A percentile compares a stretch with the other conserved stretches of the same genome.
Evolutionary conservation across 2,797 vertebrate species (phyloP).

Genomic region (Telmatherina bonti): DNA sequence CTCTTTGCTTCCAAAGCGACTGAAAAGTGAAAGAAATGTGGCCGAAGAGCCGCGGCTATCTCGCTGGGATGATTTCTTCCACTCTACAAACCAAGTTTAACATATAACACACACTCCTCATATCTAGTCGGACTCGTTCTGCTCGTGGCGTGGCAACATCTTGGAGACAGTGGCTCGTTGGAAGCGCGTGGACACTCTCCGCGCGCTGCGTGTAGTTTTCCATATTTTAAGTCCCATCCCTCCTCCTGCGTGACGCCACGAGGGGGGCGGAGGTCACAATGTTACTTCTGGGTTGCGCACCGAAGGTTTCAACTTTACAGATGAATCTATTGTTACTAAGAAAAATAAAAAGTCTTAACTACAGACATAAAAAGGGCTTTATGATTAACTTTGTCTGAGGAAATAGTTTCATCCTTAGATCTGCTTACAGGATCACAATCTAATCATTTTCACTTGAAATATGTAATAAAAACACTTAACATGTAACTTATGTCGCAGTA

Average conservation of each 20-base stretch:
- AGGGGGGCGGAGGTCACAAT: conserved; percentile 55
- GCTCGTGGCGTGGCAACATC: conserved; percentile 34
- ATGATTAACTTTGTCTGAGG: background rate
- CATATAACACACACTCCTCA: conserved; percentile 29
- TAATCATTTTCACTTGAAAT: background rate
- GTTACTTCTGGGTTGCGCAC: conserved; percentile 45
- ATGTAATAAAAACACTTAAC: background rate
- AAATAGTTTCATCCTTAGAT: background rate
- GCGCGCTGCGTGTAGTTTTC: conserved; percentile 71
- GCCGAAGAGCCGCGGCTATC: conserved; percentile 21
- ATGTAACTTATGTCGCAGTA: background rate
- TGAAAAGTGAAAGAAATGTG: background rate
- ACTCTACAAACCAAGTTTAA: conserved; percentile 29
- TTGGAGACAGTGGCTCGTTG: conserved; percentile 5
- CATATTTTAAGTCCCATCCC: conserved; percentile 85
- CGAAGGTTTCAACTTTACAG: conserved; percentile 7
- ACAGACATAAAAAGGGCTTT: background rate
- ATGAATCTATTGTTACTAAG: background rate
- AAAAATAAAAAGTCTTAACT: background rate
- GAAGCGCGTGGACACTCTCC: conserved; percentile 38
- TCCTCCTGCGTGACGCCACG: conserved; percentile 80
- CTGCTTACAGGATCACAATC: background rate
- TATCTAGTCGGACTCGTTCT: conserved; percentile 15
- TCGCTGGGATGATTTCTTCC: conserved; percentile 45
- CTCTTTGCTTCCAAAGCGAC: conserved; percentile 4